Evolutionary conservation across 2,888 invertebrate species (phyloP), one percentile per base, ranked within the genome.

Genomic region (Melanotus villosus): DNA sequence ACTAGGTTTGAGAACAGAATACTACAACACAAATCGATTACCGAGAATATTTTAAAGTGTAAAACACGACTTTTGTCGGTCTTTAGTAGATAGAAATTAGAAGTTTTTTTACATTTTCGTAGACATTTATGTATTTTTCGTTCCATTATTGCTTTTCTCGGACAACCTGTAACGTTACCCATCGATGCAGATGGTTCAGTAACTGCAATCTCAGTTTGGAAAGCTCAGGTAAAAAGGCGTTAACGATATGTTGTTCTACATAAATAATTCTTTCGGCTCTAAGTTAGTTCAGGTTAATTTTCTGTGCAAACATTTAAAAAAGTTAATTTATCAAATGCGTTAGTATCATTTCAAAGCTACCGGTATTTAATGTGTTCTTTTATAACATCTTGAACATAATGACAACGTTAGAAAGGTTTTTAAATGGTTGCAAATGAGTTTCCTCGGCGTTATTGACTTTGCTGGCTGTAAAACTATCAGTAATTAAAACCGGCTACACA

Each of bases 231-330:
- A 80, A 75, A 18, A 73, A 75, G 78, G 81, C 80, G 81, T 79
- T 75, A 79, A 78, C 77, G 71, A 75, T 72, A 79, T 78, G 78
- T 78, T 77, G 79, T 79, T 76, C 77, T 75, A 78, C 79, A 81
- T 82, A 80, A 81, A 81, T 82, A 80, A 79, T 77, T 73, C 74
- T 75, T 76, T 79, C 78, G 79, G 76, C 76, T 76, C 76, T 56
- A 68, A 68, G 64, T 79, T 78, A 71, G 80, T 79, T 80, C 78
- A 71, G 78, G 80, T 73, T 80, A 76, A 78, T 80, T 79, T 80
- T 80, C 80, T 77, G 78, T 79, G 78, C 80, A 80, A 82, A 80
- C 80, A 82, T 72, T 74, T 74, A 70, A 77, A 77, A 32, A 78
- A 76, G 77, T 75, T 76, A 73, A 76, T 77, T 71, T 72, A 76